Conservation (phyloP, 1,140 invertebrate species). For the Steinernema khuongi region DNA sequence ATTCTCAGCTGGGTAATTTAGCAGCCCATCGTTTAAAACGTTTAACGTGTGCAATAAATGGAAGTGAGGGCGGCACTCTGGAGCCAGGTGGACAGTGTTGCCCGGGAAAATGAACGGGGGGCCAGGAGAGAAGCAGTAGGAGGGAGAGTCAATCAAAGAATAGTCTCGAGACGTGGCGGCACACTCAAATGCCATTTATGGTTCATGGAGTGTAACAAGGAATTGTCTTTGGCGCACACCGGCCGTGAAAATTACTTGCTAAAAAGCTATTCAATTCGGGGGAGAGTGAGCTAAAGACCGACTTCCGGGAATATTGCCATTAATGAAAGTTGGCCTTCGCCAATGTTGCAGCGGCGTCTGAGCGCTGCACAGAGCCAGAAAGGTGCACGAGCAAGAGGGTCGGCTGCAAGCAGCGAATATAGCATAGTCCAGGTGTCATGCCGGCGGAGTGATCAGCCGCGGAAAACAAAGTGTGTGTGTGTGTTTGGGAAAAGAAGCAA, state of each 20-base stretch:
- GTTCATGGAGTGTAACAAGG: conserved; percentile 15
- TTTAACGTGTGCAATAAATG: no score
- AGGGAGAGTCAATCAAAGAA: not conserved
- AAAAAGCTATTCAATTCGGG: conserved; percentile 7
- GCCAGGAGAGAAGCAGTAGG: not conserved
- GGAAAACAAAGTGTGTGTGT: not conserved
- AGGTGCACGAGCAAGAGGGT: not conserved
- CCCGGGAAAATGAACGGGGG: not conserved
- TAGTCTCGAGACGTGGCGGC: not conserved
- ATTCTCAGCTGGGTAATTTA: conserved; percentile 4
- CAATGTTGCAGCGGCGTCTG: not conserved
- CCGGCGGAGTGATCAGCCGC: not conserved
- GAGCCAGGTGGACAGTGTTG: not conserved
- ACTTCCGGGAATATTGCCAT: not conserved
- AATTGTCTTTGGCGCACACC: conserved; percentile 16
- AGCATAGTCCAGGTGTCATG: conserved; percentile 1
- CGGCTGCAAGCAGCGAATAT: not conserved
- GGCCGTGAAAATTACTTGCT: conserved; percentile 13
- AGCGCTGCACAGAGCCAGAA: not conserved
- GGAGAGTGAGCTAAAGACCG: not conserved
- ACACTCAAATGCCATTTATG: conserved; percentile 12
- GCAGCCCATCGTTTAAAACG: not conserved
- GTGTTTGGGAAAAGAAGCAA: conserved; percentile 4
- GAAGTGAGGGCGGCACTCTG: no score
- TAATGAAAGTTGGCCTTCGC: not conserved